Evolutionary conservation across 1,140 invertebrate genomes (phyloP).

Genomic region (Hylaeus anthracinus): DNA sequence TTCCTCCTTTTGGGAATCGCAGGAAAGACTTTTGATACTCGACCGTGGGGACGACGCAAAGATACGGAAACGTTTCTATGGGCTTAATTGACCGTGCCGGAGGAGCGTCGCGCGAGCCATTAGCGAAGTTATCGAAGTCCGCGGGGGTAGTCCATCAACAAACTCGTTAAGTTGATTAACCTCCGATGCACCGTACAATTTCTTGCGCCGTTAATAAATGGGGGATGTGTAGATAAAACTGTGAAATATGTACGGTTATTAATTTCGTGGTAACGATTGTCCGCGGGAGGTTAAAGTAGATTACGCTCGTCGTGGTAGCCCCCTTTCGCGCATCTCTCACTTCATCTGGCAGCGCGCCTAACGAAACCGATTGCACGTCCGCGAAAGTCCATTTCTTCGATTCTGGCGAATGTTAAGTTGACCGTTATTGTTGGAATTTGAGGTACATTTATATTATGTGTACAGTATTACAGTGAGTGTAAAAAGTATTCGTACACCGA

Average conservation of each 20-base stretch:
- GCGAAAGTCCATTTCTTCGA: too few relatives aligned
- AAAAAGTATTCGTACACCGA: too few relatives aligned
- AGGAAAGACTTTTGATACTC: constrained; percentile 21
- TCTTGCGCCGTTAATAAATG: constrained; percentile 36
- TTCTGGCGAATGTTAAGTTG: too few relatives aligned
- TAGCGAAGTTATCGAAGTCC: constrained; percentile 45
- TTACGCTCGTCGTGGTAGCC: neutral
- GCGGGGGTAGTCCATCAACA: constrained; percentile 40
- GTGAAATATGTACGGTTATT: constrained; percentile 43
- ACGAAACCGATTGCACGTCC: neutral
- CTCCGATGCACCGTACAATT: constrained; percentile 34
- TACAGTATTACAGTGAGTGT: too few relatives aligned
- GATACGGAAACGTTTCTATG: constrained; percentile 49
- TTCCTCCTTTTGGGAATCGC: neutral
- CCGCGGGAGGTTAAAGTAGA: constrained; percentile 8
- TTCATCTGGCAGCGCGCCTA: neutral
- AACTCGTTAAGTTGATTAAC: constrained; percentile 48
- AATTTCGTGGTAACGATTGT: constrained; percentile 40
- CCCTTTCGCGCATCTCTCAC: neutral
- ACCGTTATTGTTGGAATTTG: too few relatives aligned
- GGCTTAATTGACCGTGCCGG: constrained; percentile 46
- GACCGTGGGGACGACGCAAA: neutral
- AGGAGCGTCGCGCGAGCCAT: constrained; percentile 33
- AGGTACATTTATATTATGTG: too few relatives aligned
- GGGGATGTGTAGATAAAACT: constrained; percentile 43